Conservation (phyloP, 2,113 vertebrate species). For the Eulemur macaco region DNA sequence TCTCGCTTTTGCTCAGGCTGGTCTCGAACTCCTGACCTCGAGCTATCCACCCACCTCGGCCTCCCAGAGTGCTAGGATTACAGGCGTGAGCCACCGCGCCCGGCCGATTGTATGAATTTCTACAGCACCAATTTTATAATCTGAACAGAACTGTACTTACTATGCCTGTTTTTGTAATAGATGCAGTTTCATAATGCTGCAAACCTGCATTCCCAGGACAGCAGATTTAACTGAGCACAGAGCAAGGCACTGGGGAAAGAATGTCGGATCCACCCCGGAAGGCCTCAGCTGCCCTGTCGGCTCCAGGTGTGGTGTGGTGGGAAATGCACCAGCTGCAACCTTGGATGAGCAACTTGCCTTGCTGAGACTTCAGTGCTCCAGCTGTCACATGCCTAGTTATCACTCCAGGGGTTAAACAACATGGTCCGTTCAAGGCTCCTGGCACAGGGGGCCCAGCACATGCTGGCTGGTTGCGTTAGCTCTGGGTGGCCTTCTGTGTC, state of each 20-base stretch:
- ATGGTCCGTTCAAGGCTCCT: neutral
- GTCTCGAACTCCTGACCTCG: too few species aligned
- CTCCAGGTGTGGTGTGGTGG: neutral
- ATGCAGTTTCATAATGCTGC: too few species aligned
- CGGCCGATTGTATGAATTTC: neutral
- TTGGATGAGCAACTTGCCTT: rapidly evolving
- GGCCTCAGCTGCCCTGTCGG: rapidly evolving
- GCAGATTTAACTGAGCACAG: neutral
- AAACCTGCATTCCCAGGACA: neutral
- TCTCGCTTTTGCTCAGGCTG: too few species aligned
- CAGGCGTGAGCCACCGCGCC: too few species aligned
- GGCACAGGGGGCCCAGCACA: neutral
- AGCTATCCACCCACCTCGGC: too few species aligned
- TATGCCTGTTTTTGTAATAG: neutral
- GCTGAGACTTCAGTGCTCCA: neutral
- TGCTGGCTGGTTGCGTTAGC: neutral
- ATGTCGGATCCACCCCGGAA: rapidly evolving
- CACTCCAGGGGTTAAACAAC: neutral
- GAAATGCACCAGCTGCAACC: rapidly evolving
- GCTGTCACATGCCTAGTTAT: neutral
- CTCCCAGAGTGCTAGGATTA: too few species aligned
- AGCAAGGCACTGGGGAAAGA: neutral
- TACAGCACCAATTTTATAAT: neutral
- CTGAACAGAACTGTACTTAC: neutral
- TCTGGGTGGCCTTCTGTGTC: rapidly evolving